Evolutionary conservation across 2,797 vertebrate genomes (phyloP).

Genomic region (Neoniphon sammara): DNA sequence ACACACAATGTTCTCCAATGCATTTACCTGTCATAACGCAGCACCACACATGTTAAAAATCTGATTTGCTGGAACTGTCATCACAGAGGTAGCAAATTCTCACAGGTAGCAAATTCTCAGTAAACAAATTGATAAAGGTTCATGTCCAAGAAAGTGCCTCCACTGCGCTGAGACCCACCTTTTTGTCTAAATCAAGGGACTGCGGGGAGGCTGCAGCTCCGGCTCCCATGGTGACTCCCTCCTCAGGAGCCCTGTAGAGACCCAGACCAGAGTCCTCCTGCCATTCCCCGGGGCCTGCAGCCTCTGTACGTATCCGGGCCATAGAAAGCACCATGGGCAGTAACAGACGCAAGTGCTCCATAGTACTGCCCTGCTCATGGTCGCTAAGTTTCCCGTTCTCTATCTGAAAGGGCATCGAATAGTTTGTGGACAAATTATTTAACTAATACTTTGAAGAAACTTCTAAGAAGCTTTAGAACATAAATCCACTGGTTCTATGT

Average conservation of each 20-base stretch:
- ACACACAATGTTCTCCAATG: conserved; percentile 95
- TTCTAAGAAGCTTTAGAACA: not conserved
- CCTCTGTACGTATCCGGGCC: conserved; percentile 64
- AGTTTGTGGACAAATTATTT: not conserved
- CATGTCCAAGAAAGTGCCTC: not conserved
- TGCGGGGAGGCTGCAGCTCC: conserved; percentile 44
- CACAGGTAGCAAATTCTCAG: not conserved
- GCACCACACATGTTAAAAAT: not conserved
- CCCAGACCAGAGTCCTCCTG: conserved; percentile 81
- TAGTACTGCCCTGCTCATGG: conserved; percentile 87
- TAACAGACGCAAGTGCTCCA: conserved; percentile 91
- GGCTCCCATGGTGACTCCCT: conserved; percentile 54
- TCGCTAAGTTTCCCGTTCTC: conserved; percentile 88
- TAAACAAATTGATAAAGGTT: not conserved
- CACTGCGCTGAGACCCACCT: conserved; percentile 51
- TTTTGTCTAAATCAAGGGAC: conserved; percentile 68
- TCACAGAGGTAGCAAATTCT: not conserved
- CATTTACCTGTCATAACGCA: conserved; percentile 81
- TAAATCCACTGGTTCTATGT: not conserved
- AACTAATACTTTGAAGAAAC: not conserved
- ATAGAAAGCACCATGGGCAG: conserved; percentile 79
- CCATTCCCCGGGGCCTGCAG: conserved; percentile 69
- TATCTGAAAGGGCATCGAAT: conserved; percentile 77
- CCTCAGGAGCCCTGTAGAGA: conserved; percentile 77
- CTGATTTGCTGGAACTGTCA: not conserved